phyloP scores from a whole-genome alignment of 1,140 invertebrate genomes.

The Drosophila simulans region DNA sequence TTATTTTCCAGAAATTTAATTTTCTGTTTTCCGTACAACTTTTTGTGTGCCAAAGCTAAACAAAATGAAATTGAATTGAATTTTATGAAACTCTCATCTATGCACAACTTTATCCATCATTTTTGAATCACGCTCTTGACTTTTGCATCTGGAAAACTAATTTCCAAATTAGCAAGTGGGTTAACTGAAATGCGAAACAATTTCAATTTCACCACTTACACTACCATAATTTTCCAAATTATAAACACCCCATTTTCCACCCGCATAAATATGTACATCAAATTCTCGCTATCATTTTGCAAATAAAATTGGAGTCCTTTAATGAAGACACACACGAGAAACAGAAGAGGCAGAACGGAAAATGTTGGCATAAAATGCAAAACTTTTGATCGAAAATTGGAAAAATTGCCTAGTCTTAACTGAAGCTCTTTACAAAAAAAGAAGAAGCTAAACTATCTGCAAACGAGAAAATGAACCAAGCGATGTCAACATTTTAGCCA shows the following conservation, averaged over 20 bases:
- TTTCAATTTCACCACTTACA: slow-evolving; percentile 32
- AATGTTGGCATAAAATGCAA: slow-evolving; percentile 84
- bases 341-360: slow-evolving; percentile 50
- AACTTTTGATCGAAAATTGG: slow-evolving; percentile 62
- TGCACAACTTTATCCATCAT: slow-evolving; percentile 56
- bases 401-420: slow-evolving; percentile 24
- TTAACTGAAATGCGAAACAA: slow-evolving; percentile 37
- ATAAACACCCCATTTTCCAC: slow-evolving; percentile 7
- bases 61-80: slow-evolving; percentile 21
- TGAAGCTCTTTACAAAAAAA: slow-evolving; percentile 7
- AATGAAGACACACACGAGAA: slow-evolving; percentile 20
- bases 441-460: slow-evolving; percentile 4
- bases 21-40: slow-evolving; percentile 54
- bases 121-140: slow-evolving; percentile 63
- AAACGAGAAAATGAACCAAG: slow-evolving; percentile 59
- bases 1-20: slow-evolving; percentile 61
- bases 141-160: slow-evolving; percentile 53
- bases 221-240: slow-evolving; percentile 37
- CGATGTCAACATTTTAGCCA: slow-evolving; percentile 85
- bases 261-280: slow-evolving; percentile 26
- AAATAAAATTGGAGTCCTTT: slow-evolving; percentile 32
- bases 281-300: slow-evolving; percentile 25
- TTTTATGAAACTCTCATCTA: slow-evolving; percentile 47
- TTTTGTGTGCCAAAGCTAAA: slow-evolving; percentile 36
- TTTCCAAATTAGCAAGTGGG: slow-evolving; percentile 42